These are phyloP conservation scores for Drosophila sproati DNA, from an alignment of 1,140 invertebrate genomes.

Conservation along the genomic window DNA sequence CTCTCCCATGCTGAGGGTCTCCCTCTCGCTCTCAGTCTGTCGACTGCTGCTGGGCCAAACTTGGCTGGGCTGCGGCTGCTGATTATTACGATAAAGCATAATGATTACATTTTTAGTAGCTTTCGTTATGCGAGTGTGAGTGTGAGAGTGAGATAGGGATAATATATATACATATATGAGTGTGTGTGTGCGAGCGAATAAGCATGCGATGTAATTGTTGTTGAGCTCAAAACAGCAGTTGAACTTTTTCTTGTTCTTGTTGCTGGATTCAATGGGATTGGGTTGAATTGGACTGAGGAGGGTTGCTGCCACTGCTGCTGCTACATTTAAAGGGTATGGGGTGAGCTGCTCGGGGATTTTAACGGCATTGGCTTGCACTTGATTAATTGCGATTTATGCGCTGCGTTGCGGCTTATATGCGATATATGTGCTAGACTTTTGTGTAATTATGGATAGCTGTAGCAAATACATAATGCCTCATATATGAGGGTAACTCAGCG, in stretches of 20 bases:
- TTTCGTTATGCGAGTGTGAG: constrained; percentile 42
- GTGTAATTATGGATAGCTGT: constrained; percentile 64
- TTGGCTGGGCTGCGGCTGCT: constrained; percentile 63
- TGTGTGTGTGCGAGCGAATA: constrained; percentile 43
- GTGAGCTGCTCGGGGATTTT: constrained; percentile 43
- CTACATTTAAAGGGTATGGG: background rate
- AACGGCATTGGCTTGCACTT: constrained; percentile 79
- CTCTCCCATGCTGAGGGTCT: background rate
- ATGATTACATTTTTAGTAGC: constrained; percentile 82
- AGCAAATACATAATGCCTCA: constrained; percentile 36
- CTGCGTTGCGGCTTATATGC: constrained; percentile 66
- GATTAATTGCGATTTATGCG: constrained; percentile 82
- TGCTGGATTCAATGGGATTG: constrained; percentile 43
- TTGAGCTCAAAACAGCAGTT: constrained; percentile 65
- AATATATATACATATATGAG: background rate
- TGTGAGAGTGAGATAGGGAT: background rate
- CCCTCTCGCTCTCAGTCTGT: constrained; percentile 22
- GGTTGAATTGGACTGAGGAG: constrained; percentile 29
- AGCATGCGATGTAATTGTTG: constrained; percentile 59
- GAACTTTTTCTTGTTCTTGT: constrained; percentile 67
- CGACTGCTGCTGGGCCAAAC: constrained; percentile 53
- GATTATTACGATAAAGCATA: constrained; percentile 82
- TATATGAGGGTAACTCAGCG: constrained; percentile 58
- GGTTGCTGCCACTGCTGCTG: constrained; percentile 33
- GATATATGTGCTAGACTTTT: constrained; percentile 61